Percentiles rank a stretch among this genome's conserved stretches.
phyloP scores from a whole-genome alignment of 2,888 invertebrate species.

The Eupithecia abbreviata region DNA sequence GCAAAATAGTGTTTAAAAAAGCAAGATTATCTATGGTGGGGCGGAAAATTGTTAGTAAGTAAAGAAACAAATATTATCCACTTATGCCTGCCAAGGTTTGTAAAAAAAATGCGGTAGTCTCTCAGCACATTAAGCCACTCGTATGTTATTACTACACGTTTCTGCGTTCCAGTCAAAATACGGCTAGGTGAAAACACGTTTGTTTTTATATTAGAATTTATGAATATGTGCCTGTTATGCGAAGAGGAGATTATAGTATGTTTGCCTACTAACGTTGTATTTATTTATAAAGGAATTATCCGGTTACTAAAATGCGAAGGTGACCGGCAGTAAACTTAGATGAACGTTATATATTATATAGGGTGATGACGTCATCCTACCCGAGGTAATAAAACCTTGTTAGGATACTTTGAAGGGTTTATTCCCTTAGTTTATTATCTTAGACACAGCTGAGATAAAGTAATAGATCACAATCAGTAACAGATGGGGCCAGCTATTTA shows the following conservation, averaged over 20 bases:
- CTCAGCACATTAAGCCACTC: neutral
- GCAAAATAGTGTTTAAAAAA: too few relatives aligned
- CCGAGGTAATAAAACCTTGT: neutral
- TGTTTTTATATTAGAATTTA: constrained; percentile 34
- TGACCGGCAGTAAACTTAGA: neutral
- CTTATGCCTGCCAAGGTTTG: neutral
- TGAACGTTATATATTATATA: neutral
- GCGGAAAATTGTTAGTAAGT: too few relatives aligned
- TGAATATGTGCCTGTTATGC: constrained; percentile 28
- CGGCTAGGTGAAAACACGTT: constrained; percentile 27
- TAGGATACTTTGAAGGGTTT: neutral
- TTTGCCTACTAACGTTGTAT: neutral
- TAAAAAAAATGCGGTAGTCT: neutral
- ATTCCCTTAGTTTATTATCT: too few relatives aligned
- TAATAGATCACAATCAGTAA: too few relatives aligned
- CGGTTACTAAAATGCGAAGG: neutral
- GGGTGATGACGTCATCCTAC: neutral
- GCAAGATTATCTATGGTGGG: too few relatives aligned
- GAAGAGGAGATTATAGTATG: constrained; percentile 19
- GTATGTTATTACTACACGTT: neutral
- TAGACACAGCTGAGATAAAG: too few relatives aligned
- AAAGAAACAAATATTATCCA: too few relatives aligned
- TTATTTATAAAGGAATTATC: neutral
- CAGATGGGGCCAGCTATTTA: too few relatives aligned
- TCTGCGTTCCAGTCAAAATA: neutral